phyloP scores from a whole-genome alignment of 2,797 vertebrate species.

The Borostomias antarcticus region DNA sequence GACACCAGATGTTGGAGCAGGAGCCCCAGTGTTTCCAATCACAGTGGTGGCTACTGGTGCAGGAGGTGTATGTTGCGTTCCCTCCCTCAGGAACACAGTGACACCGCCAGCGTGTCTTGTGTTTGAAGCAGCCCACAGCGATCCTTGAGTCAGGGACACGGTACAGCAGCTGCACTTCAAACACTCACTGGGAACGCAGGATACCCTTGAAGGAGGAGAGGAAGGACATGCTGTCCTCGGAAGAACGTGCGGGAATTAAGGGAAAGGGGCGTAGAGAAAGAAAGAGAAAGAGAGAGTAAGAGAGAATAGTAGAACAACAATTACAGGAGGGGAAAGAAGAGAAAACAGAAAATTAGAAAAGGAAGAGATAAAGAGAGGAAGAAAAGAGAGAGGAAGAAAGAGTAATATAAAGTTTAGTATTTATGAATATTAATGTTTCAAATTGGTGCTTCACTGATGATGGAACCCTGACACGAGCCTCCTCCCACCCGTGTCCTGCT shows the following conservation, averaged over 20 bases:
- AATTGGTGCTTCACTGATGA: slow-evolving; percentile 61
- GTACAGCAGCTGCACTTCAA: no score
- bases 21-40: background rate
- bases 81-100: no score
- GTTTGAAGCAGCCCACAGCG: no score
- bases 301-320: background rate
- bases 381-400: slow-evolving; percentile 25
- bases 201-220: background rate
- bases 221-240: background rate
- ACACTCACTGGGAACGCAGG: no score
- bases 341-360: no score
- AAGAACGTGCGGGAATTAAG: background rate
- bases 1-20: background rate
- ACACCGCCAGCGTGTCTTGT: no score
- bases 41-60: no score
- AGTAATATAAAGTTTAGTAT: slow-evolving; percentile 60
- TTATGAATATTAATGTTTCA: slow-evolving; percentile 64
- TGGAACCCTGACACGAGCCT: slow-evolving; percentile 58
- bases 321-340: background rate
- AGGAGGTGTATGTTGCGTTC: background rate
- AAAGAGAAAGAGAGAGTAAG: background rate
- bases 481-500: slow-evolving; percentile 31
- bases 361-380: slow-evolving; percentile 32
- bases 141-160: no score
- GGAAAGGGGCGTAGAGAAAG: slow-evolving; percentile 25